phyloP scores from a whole-genome alignment of 2,797 vertebrate genomes.

The Oophaga sylvatica region DNA sequence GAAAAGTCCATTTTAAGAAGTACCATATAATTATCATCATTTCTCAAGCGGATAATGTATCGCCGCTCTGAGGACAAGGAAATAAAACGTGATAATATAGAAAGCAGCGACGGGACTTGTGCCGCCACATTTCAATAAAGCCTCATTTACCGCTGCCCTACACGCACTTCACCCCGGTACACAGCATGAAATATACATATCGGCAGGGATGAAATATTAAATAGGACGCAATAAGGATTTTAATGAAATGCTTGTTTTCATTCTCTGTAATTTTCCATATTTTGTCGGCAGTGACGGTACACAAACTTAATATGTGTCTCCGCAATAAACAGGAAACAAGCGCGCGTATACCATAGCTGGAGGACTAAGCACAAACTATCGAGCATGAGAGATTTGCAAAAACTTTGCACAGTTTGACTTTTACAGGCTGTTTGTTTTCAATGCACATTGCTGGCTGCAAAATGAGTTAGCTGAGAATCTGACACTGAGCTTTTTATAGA shows the following conservation, averaged over 20 bases:
- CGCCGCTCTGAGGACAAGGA: constrained; percentile 12
- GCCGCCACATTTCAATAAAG: constrained; percentile 2
- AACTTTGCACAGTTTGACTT: no score
- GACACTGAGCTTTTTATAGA: no score
- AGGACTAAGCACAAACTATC: no score
- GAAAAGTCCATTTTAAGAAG: constrained; percentile 23
- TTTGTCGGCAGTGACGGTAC: neutral
- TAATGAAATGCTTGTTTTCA: constrained; percentile 16
- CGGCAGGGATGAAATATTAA: constrained; percentile 2
- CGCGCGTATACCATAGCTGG: no score
- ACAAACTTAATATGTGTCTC: no score
- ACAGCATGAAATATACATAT: constrained; percentile 2
- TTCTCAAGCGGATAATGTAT: constrained; percentile 53
- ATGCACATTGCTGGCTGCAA: no score
- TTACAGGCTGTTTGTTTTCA: no score
- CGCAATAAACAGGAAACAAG: no score
- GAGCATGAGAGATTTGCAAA: no score
- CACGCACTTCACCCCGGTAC: neutral
- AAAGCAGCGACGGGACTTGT: constrained; percentile 12
- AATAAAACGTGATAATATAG: constrained; percentile 49
- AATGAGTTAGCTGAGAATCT: no score
- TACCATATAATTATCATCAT: constrained; percentile 38
- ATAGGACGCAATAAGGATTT: neutral
- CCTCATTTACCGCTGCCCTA: neutral
- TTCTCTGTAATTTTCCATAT: neutral